Evolutionary conservation across 2,113 vertebrate species (phyloP).

Genomic region (Apteryx mantelli): DNA sequence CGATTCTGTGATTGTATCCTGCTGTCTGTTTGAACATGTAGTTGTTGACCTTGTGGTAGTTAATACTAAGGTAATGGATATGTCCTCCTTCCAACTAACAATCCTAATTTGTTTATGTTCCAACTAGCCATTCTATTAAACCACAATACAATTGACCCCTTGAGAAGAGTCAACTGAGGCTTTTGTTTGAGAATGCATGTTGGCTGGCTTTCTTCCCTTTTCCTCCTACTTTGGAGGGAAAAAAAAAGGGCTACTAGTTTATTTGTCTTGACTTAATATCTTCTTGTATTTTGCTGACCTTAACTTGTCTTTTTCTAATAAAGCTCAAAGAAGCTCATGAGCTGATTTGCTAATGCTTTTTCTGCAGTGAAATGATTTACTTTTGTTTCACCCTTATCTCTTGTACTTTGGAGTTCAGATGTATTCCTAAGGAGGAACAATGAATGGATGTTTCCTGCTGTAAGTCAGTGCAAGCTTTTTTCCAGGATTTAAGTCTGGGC

Average conservation of each 20-base stretch:
- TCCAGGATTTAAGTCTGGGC: neutral
- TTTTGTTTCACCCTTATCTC: constrained; percentile 45
- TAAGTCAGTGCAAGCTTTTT: constrained; percentile 1
- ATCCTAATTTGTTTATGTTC: constrained; percentile 60
- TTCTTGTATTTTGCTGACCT: constrained; percentile 56
- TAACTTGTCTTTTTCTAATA: constrained; percentile 35
- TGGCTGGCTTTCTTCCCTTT: constrained; percentile 25
- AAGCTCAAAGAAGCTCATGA: neutral
- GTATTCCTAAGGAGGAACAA: constrained; percentile 35
- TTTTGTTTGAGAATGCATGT: constrained; percentile 20
- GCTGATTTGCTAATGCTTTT: constrained; percentile 32
- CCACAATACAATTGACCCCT: constrained; percentile 13
- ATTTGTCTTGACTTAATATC: constrained; percentile 49
- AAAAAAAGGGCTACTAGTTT: neutral
- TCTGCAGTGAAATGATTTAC: constrained; percentile 31
- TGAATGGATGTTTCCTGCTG: constrained; percentile 21
- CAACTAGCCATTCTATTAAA: constrained; percentile 23
- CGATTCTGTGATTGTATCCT: neutral
- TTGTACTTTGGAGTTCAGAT: constrained; percentile 29
- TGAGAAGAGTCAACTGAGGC: constrained; percentile 44
- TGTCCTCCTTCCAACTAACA: constrained; percentile 27
- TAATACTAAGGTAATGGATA: constrained; percentile 5
- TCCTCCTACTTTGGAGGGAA: neutral
- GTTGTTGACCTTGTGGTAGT: constrained; percentile 31
- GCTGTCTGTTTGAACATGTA: neutral